These are phyloP conservation scores for Pseudococcus viburni DNA, from an alignment of 2,888 invertebrate species.

Conservation along the genomic window DNA sequence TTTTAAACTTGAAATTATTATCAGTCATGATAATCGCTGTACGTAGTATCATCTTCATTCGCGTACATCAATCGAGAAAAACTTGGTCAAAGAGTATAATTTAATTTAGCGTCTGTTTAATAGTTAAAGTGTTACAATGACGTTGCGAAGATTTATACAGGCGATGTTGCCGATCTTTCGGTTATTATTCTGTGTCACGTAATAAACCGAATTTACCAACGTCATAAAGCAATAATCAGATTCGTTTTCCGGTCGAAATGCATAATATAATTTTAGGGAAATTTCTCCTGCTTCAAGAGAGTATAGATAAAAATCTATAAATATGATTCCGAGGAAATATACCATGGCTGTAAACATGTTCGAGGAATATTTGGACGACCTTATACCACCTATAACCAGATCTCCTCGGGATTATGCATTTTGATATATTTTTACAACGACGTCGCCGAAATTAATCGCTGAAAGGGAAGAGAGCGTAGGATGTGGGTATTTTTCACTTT, in stretches of 20 bases:
- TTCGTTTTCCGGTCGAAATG: too few relatives aligned
- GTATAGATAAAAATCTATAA: not conserved
- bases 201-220: not conserved
- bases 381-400: not conserved
- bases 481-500: not conserved
- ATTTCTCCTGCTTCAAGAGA: not conserved
- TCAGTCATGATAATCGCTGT: not conserved
- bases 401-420: slow-evolving; percentile 37
- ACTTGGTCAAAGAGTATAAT: not conserved
- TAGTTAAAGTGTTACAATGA: not conserved
- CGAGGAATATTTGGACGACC: not conserved
- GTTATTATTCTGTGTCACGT: not conserved
- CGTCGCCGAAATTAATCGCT: not conserved
- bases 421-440: not conserved
- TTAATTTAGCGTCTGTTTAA: not conserved
- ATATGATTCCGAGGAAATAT: not conserved
- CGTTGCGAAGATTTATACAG: not conserved
- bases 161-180: not conserved
- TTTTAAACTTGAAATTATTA: not conserved
- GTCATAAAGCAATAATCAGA: too few relatives aligned
- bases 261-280: not conserved
- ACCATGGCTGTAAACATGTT: not conserved
- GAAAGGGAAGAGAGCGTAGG: slow-evolving; percentile 18
- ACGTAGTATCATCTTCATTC: not conserved
- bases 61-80: not conserved